Base-by-base conservation (phyloP, 2,888 invertebrate genomes). In the Drosophila eohydei region DNA sequence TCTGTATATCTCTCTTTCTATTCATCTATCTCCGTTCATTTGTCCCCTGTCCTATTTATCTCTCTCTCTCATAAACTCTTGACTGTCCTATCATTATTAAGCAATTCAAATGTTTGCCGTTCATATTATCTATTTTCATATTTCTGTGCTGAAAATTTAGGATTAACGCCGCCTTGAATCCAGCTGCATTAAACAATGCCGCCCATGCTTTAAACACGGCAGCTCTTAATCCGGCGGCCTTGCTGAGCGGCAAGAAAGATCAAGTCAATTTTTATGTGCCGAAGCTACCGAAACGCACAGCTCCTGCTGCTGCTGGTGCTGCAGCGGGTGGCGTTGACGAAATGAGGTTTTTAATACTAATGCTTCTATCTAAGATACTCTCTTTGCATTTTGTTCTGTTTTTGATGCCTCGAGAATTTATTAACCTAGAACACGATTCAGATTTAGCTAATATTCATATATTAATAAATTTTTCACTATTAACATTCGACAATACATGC, bases 211-310 rank as follows among this genome's bases (percentile, higher is more conserved):
- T 90, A 56, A 90, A 90, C 74, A 85, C 90, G 44, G 90, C 90
- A 70, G 90, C 90, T 46, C 89, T 90, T 75, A 90, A 90, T 80
- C 90, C 90, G 57, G 89, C 89, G 73, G 61, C 89, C 61, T 74
- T 90, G 63, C 83, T 90, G 52, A 86, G 90, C 56, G 83, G 88
- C 69, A 91, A 91, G 83, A 91, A 91, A 90, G 91, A 91, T 81
- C 88, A 88, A 77, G 81, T 91, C 63, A 88, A 82, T 85, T 91
- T 91, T 78, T 91, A 91, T 88, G 81, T 91, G 72, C 91, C 91
- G 80, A 91, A 90, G 74, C 87, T 91, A 77, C 89, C 80, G 68
- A 85, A 81, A 71, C 79, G 90, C 67, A 85, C 85, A 73, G 81
- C 74, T 82, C 76, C 75, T 50, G 57, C 69, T 56, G 65, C n/a